These are phyloP conservation scores for Lypha dubia DNA, from an alignment of 2,888 invertebrate species.

Conservation along the genomic window DNA sequence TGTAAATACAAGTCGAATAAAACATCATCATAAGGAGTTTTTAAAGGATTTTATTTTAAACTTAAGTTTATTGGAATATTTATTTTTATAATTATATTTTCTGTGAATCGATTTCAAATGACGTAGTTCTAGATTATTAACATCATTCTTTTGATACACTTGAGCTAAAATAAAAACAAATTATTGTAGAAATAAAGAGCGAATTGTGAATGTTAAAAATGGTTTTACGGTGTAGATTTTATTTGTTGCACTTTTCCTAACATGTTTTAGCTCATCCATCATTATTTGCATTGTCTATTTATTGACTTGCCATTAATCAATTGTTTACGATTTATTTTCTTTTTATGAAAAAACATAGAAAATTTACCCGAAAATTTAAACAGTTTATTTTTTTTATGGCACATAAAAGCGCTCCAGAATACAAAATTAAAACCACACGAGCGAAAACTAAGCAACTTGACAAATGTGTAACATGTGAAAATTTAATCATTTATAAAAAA, in stretches of 20 bases:
- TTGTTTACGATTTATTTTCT: slow-evolving; percentile 69
- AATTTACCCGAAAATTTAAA: slow-evolving; percentile 73
- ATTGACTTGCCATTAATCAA: slow-evolving; percentile 67
- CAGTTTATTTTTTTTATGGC: slow-evolving; percentile 41
- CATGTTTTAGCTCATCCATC: slow-evolving; percentile 75
- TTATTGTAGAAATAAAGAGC: background rate
- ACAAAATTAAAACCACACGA: slow-evolving; percentile 76
- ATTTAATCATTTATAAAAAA: slow-evolving; percentile 43
- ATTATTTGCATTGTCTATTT: slow-evolving; percentile 64
- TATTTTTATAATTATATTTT: too few relatives aligned
- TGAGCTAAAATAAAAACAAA: background rate
- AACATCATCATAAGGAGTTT: too few relatives aligned
- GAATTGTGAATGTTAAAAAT: background rate
- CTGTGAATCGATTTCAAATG: too few relatives aligned
- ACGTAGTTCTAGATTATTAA: too few relatives aligned
- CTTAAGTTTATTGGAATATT: too few relatives aligned
- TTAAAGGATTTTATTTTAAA: too few relatives aligned
- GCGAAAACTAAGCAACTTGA: slow-evolving; percentile 73
- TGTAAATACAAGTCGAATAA: too few relatives aligned
- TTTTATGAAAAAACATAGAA: slow-evolving; percentile 68
- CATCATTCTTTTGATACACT: background rate
- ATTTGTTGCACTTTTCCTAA: slow-evolving; percentile 27
- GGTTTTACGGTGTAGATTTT: background rate
- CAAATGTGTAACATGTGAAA: slow-evolving; percentile 32
- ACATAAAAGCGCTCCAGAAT: slow-evolving; percentile 44